Base-by-base conservation (phyloP, 2,113 vertebrate species). In the Stigmatopora argus region DNA sequence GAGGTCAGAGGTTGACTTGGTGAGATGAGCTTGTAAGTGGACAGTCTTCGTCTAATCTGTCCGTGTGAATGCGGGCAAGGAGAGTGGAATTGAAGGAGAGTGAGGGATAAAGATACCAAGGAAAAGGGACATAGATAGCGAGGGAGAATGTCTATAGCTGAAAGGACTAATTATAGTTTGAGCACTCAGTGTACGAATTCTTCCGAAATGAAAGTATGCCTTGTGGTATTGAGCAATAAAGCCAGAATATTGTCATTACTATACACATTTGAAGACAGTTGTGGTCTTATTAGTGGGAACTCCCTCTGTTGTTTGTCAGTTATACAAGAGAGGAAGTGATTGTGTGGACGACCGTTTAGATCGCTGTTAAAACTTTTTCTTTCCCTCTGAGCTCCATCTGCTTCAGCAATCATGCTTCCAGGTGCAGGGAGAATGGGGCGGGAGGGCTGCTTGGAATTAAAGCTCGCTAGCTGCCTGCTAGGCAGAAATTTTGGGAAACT, bases 371-470 rank as follows among this genome's bases (percentile, higher is more conserved):
- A 56, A 79, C 75, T 86, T 82, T 77, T 56, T 81, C 78, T 77
- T 85, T 73, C 79, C 81, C 71, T 73, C 69, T 17, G 72, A 86
- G 78, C 64, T 73, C 81, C 87, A 88, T 88, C 86, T 90, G 87
- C 83, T 89, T 64, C 73, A 73, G 82, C 80, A 80, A 86, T 89
- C 80, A 85, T 45, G 5, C 74, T 84, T 75, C 83, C 86, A 89
- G 88, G 84, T 89, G 89, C 85, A 78, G 65, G 56, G 74, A 10
- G 69, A 78, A 65, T 57, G 60, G 19, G 60, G 51, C 18, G 67
- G 51, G 68, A 6, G 35, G 62, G 75, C 68, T 61, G 53, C 49
- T 64, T 18, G 4, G 69, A 71, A 65, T 67, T 66, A 74, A 72
- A 70, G 79, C 80, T 71, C 78, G 81, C 81, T 84, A 81, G 81